Evolutionary conservation across 1,140 invertebrate species (phyloP).

Genomic region (Panagrolaimus sp.): DNA sequence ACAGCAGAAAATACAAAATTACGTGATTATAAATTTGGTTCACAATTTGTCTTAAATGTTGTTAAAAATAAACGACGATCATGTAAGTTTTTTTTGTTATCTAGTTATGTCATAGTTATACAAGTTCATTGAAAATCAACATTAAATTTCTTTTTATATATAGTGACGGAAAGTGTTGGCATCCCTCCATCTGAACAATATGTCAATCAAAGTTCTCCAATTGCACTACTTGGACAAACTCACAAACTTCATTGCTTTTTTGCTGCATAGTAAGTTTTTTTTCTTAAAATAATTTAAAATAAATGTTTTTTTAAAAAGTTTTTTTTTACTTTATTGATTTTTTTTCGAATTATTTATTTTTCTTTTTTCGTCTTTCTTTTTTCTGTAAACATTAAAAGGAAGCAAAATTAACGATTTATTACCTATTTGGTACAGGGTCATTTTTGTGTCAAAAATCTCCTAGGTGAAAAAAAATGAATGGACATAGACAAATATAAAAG

Average conservation of each 20-base stretch:
- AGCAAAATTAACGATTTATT: constrained; percentile 6
- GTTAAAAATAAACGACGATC: constrained; percentile 29
- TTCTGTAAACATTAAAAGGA: not conserved
- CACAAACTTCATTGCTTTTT: constrained; percentile 58
- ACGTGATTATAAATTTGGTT: constrained; percentile 57
- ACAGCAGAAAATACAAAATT: constrained; percentile 55
- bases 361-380: constrained; percentile 1
- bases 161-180: constrained; percentile 27
- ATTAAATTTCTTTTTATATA: no score
- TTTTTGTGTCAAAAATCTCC: constrained; percentile 1
- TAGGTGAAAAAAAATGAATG: constrained; percentile 12
- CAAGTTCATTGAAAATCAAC: constrained; percentile 3
- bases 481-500: not conserved
- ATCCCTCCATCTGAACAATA: constrained; percentile 57
- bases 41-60: constrained; percentile 41
- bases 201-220: constrained; percentile 57
- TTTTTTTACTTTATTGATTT: not conserved
- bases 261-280: constrained; percentile 55
- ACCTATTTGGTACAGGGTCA: constrained; percentile 6
- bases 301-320: not conserved
- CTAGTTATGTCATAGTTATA: constrained; percentile 12
- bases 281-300: not conserved
- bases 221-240: constrained; percentile 53
- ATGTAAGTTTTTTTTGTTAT: constrained; percentile 37
- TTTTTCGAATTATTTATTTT: not conserved